A percentile compares a stretch with the other conserved stretches of the same genome.
phyloP scores from a whole-genome alignment of 53 echinoderm and acorn worm species.

The Stichopus horrens region DNA sequence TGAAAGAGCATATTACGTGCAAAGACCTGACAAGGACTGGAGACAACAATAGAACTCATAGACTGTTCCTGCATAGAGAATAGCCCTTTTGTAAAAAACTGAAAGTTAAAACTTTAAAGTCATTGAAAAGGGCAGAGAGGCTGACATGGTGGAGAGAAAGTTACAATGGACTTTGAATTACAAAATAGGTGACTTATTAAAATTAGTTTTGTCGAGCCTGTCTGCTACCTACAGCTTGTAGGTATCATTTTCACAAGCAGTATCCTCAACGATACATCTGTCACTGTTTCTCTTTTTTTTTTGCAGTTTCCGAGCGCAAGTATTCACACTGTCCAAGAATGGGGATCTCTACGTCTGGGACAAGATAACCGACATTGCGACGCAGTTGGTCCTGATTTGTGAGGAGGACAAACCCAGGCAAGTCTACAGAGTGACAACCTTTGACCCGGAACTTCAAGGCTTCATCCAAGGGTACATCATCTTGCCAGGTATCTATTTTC shows the following conservation, averaged over 20 bases:
- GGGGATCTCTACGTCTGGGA: conserved; percentile 89
- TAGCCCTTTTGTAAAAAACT: not conserved
- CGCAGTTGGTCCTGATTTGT: conserved; percentile 70
- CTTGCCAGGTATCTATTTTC: conserved; percentile 64
- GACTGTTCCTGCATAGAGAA: too few relatives aligned
- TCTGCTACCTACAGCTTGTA: too few relatives aligned
- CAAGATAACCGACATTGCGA: conserved; percentile 67
- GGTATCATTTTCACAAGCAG: not conserved
- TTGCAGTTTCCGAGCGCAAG: conserved; percentile 80
- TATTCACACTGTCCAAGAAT: conserved; percentile 77
- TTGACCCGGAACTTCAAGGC: conserved; percentile 71
- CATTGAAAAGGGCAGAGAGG: not conserved
- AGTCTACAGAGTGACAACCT: conserved; percentile 72
- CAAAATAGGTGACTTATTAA: not conserved
- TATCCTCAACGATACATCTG: too few relatives aligned
- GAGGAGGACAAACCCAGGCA: conserved; percentile 82
- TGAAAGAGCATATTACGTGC: too few relatives aligned
- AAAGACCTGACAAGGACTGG: too few relatives aligned
- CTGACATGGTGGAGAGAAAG: not conserved
- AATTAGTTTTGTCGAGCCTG: not conserved
- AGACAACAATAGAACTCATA: too few relatives aligned
- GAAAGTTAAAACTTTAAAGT: not conserved
- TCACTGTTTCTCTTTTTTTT: not conserved
- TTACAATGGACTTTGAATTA: not conserved
- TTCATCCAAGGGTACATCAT: conserved; percentile 74